Percentiles rank a stretch among this genome's conserved stretches.
These are phyloP conservation scores for Pangasius larnaudii DNA, from an alignment of 2,797 vertebrate genomes.

Conservation along the genomic window DNA sequence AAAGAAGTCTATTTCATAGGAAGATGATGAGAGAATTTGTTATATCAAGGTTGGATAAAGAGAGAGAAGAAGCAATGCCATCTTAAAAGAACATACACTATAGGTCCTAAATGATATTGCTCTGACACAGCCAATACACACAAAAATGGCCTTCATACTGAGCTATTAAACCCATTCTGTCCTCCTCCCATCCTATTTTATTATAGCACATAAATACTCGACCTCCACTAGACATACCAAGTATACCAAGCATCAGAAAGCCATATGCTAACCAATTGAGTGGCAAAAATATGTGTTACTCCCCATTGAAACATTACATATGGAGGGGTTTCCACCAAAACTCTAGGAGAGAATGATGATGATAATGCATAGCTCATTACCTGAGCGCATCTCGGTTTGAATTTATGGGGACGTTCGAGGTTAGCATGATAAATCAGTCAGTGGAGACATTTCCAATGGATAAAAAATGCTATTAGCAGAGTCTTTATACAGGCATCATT, in stretches of 20 bases:
- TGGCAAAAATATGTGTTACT: constrained; percentile 54
- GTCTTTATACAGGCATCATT: constrained; percentile 38
- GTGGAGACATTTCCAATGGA: constrained; percentile 35
- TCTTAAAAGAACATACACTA: constrained; percentile 15
- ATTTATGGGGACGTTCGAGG: constrained; percentile 40
- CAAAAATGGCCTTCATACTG: not conserved
- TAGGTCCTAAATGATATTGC: not conserved
- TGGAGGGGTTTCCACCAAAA: constrained; percentile 44
- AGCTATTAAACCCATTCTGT: not conserved
- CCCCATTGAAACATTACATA: constrained; percentile 52
- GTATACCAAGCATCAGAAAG: constrained; percentile 55
- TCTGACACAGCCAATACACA: not conserved
- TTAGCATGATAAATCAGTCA: constrained; percentile 52
- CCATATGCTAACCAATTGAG: constrained; percentile 62
- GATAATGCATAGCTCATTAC: constrained; percentile 57
- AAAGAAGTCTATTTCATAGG: constrained; percentile 5
- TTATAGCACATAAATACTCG: constrained; percentile 14
- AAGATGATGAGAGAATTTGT: not conserved
- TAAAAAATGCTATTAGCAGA: constrained; percentile 37
- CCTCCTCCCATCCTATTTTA: constrained; percentile 1
- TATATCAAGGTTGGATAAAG: not conserved
- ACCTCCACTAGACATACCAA: constrained; percentile 4
- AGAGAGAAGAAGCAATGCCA: not conserved
- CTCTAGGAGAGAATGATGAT: constrained; percentile 52
- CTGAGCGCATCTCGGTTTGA: constrained; percentile 47